Evolutionary conservation across 2,113 vertebrate genomes (phyloP), one percentile per base, ranked within the genome.

Genomic region (Hypomesus transpacificus): DNA sequence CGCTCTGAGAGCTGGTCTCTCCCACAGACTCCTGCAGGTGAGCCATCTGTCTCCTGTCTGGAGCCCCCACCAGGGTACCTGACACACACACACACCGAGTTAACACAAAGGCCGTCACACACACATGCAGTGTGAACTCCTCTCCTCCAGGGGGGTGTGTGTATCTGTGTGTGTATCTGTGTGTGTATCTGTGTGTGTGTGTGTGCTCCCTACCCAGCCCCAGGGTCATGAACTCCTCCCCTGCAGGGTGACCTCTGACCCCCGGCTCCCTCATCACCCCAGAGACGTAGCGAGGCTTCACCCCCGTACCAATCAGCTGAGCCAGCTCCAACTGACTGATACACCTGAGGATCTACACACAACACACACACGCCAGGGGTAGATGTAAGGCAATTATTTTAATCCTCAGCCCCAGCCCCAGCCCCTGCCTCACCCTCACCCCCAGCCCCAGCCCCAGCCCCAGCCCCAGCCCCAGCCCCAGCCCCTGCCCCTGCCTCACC

Each of bases 1-100:
- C 97, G 17, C 97, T 99, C 90, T 99, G 96, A 0, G 97, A 99
- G 82, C 97, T 99, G 82, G 97, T 99, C 87, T 99, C 97, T 66
- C 96, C 97, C 9, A 98, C 96, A 0, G 97, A 99, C 82, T 99
- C 97, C 83, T 98, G 97, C 85, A 99, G 92, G 82, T 95, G 96
- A 52, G 94, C 95, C 91, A 98, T 98, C 69, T 99, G 95, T 71
- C 94, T 93, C 82, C 87, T 95, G 83, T 99, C 97, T 85, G 93
- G 94, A 73, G 94, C 93, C 13, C 94, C 94, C 75, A 98, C 96
- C 0, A 98, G 84, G 66, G 90, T 96, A 68, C 94, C 95, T 97
- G 87, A n/a, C 89, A 86, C 21, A 84, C 21, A 79, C 57, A 78
- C 28, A 60, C 66, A 83, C 66, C 52, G 9, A 56, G 14, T n/a